Evolutionary conservation across 2,888 invertebrate species (phyloP).

Genomic region (Volucella inanis): DNA sequence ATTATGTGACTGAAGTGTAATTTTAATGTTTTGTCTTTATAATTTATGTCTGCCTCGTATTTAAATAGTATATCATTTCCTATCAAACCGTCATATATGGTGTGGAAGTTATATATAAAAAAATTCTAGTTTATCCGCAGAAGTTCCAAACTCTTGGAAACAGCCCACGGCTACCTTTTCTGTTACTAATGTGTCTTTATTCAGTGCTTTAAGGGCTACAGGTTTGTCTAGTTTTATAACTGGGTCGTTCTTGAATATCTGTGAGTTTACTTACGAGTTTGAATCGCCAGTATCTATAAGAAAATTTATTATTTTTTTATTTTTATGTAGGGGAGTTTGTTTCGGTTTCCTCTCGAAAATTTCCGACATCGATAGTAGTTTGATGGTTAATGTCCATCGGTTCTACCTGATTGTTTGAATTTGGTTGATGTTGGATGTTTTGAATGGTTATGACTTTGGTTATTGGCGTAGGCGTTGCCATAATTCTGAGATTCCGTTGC

Average conservation of each 20-base stretch:
- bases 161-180: conserved; percentile 10
- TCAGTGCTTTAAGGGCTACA: conserved; percentile 17
- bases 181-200: conserved; percentile 29
- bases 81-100: conserved; percentile 25
- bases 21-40: conserved; percentile 10
- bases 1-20: conserved; percentile 13
- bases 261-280: neutral
- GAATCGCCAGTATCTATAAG: conserved; percentile 1
- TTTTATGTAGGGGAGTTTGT: conserved; percentile 11
- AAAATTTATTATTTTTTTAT: neutral
- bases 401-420: conserved; percentile 4
- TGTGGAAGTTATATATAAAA: conserved; percentile 9
- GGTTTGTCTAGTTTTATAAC: neutral
- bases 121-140: too few relatives aligned
- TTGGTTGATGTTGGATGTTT: too few relatives aligned
- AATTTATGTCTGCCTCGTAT: conserved; percentile 1
- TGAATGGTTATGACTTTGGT: conserved; percentile 3
- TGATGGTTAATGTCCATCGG: conserved; percentile 10
- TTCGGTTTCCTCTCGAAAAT: conserved; percentile 6
- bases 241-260: conserved; percentile 1
- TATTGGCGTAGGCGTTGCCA: neutral
- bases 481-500: neutral
- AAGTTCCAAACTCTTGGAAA: too few relatives aligned
- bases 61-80: conserved; percentile 27
- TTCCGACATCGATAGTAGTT: conserved; percentile 2